A percentile compares a stretch with the other conserved stretches of the same genome.
Conservation (phyloP, 1,140 invertebrate genomes). For the Oncopeltus fasciatus region DNA sequence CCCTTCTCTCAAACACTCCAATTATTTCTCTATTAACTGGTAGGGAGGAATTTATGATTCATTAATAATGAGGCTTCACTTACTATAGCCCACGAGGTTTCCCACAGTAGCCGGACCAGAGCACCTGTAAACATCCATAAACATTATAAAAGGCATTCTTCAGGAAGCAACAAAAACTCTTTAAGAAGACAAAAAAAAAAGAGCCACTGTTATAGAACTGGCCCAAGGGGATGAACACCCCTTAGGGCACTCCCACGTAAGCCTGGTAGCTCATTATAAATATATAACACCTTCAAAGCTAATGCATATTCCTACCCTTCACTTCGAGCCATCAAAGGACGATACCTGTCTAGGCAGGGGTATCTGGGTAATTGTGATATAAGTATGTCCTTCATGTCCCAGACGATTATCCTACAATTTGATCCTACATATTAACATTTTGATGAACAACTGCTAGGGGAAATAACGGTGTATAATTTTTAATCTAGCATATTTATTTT, state of each 20-base stretch:
- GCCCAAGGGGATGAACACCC: background rate
- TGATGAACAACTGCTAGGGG: too few species aligned
- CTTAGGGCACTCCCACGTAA: background rate
- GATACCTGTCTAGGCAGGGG: too few species aligned
- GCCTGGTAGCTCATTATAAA: conserved; percentile 1
- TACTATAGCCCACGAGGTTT: background rate
- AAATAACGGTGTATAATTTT: too few species aligned
- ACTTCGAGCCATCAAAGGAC: too few species aligned
- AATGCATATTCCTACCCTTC: background rate
- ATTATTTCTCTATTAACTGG: conserved; percentile 3
- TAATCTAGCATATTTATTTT: too few species aligned
- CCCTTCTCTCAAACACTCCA: background rate
- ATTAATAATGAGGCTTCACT: background rate
- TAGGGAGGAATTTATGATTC: conserved; percentile 4
- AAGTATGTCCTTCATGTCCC: too few species aligned
- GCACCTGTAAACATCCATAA: conserved; percentile 9
- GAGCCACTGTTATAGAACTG: too few species aligned
- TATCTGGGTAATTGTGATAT: too few species aligned
- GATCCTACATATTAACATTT: too few species aligned
- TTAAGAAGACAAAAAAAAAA: too few species aligned
- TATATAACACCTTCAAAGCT: conserved; percentile 1
- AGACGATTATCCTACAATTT: too few species aligned
- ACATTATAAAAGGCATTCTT: background rate
- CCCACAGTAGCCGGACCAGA: background rate
- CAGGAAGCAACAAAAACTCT: background rate